Conservation (phyloP, 2,888 invertebrate species). For the Zeuzera pyrina region DNA sequence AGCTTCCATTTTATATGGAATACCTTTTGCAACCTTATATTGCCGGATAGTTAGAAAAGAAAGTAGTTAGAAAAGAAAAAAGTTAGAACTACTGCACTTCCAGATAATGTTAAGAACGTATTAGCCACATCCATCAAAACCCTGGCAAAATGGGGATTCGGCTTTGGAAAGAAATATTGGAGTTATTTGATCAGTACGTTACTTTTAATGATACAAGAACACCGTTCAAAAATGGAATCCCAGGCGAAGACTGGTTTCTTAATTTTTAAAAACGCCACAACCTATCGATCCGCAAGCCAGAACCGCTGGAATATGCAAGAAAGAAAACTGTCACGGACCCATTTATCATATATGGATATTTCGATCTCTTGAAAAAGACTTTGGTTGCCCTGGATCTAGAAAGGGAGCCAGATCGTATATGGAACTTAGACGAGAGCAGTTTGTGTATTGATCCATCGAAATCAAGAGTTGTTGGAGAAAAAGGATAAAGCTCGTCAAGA, state of each 20-base stretch:
- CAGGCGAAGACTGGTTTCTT: constrained; percentile 3
- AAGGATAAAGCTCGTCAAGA: constrained; percentile 1
- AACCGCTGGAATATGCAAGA: constrained; percentile 4
- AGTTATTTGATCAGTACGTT: not conserved
- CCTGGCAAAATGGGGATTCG: constrained; percentile 7
- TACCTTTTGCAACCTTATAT: constrained; percentile 2
- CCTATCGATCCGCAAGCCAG: constrained; percentile 4
- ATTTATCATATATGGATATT: constrained; percentile 1
- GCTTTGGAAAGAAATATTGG: constrained; percentile 7
- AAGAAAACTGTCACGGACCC: constrained; percentile 6
- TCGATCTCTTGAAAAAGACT: not conserved
- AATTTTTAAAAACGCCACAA: constrained; percentile 6
- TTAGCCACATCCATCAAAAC: constrained; percentile 4
- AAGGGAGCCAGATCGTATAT: not conserved
- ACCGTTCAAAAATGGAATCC: not conserved
- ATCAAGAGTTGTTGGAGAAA: constrained; percentile 2
- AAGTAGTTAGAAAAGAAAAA: constrained; percentile 4
- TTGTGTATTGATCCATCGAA: constrained; percentile 1
- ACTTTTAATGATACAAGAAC: not conserved
- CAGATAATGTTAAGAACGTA: constrained; percentile 4
- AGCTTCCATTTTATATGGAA: constrained; percentile 1
- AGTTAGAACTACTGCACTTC: constrained; percentile 3
- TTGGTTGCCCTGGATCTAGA: not conserved
- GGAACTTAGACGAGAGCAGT: constrained; percentile 3
- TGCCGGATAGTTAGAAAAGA: constrained; percentile 3